Evolutionary conservation across 2,888 invertebrate genomes (phyloP).

Genomic region (Protophormia terraenovae): DNA sequence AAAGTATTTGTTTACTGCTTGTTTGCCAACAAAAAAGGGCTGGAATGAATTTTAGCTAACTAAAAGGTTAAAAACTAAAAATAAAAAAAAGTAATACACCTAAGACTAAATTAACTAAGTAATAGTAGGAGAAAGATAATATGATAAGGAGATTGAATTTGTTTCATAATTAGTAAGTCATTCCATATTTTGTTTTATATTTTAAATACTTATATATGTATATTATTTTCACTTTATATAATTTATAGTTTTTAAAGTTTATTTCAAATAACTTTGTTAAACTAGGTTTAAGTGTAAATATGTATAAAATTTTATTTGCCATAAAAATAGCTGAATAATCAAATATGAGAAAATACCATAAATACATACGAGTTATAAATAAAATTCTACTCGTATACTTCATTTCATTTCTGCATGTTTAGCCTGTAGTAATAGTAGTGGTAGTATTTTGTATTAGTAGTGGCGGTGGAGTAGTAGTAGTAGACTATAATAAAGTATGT

Average conservation of each 20-base stretch:
- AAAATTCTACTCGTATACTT: not conserved
- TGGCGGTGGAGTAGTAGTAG: not conserved
- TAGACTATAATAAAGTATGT: constrained; percentile 11
- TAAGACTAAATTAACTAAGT: not conserved
- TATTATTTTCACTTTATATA: no score
- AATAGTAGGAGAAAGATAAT: no score
- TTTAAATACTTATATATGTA: no score
- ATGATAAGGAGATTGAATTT: no score
- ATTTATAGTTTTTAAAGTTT: no score
- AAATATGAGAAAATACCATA: constrained; percentile 34
- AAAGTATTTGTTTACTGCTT: not conserved
- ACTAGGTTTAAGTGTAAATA: not conserved
- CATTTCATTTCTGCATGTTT: constrained; percentile 4
- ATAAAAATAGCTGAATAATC: constrained; percentile 53
- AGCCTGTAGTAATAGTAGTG: not conserved
- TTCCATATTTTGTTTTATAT: no score
- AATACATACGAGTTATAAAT: not conserved
- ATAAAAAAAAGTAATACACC: no score
- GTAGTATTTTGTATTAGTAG: not conserved
- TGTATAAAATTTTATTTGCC: constrained; percentile 35
- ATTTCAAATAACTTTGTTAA: not conserved
- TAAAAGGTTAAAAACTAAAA: not conserved
- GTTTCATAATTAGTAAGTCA: no score
- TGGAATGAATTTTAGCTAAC: not conserved
- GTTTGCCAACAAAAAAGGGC: not conserved